Percentiles rank a stretch among this genome's conserved stretches.
Conservation (phyloP, 2,888 invertebrate genomes). For the Bugula neritina region DNA sequence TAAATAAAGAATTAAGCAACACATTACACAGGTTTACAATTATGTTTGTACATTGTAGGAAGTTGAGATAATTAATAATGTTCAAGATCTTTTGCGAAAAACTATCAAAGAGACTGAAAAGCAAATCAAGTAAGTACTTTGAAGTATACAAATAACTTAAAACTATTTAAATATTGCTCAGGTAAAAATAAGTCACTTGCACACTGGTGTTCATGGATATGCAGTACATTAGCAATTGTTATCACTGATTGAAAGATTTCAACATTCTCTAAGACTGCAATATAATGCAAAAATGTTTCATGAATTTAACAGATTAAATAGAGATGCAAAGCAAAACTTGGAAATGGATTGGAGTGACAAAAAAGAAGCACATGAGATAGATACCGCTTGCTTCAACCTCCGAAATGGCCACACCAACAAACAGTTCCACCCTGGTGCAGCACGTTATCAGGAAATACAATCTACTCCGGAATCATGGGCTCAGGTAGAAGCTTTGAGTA, state of each 20-base stretch:
- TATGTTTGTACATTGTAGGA: too few species aligned
- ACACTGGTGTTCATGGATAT: too few species aligned
- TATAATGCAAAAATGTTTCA: too few species aligned
- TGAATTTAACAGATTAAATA: conserved; percentile 59
- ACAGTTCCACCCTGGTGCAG: conserved; percentile 73
- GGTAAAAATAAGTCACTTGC: too few species aligned
- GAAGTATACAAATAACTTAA: too few species aligned
- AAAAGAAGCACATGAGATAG: conserved; percentile 70
- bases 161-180: too few species aligned
- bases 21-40: too few species aligned
- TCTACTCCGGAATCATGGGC: conserved; percentile 81
- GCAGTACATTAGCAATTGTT: too few species aligned
- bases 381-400: conserved; percentile 65
- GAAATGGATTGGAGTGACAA: conserved; percentile 92
- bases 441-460: conserved; percentile 73
- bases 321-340: conserved; percentile 72
- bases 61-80: conserved; percentile 54
- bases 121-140: conserved; percentile 51
- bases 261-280: too few species aligned
- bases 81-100: conserved; percentile 52
- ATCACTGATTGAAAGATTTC: too few species aligned
- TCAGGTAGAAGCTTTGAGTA: conserved; percentile 44
- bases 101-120: conserved; percentile 51
- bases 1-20: too few species aligned
- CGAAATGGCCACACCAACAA: conserved; percentile 64